phyloP scores from a whole-genome alignment of 2,888 invertebrate genomes.

The Hemistola chrysoprasaria region DNA sequence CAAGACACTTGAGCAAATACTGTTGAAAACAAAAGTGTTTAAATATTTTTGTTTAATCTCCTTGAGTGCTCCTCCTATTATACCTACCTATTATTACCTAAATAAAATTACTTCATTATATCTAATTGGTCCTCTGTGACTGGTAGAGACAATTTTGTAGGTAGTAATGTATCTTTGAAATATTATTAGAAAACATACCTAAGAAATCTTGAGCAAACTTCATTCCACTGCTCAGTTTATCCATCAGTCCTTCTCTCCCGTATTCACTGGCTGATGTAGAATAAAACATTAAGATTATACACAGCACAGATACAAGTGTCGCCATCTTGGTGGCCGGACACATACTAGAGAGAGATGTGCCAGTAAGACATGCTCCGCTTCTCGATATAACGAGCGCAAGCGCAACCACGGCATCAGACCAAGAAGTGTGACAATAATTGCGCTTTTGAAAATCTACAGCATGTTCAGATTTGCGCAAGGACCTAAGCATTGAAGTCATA shows the following conservation, averaged over 20 bases:
- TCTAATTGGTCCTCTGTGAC: too few relatives aligned
- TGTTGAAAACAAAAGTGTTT: too few relatives aligned
- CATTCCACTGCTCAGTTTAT: slow-evolving; percentile 64
- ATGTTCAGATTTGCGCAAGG: slow-evolving; percentile 32
- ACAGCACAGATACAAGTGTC: slow-evolving; percentile 48
- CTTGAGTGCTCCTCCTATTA: too few relatives aligned
- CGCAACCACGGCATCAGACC: slow-evolving; percentile 60
- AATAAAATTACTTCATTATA: too few relatives aligned
- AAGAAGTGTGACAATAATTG: slow-evolving; percentile 52
- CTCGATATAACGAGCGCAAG: slow-evolving; percentile 53
- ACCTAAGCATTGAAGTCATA: too few relatives aligned
- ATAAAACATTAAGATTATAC: slow-evolving; percentile 41
- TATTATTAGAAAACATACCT: slow-evolving; percentile 46
- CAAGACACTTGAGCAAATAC: too few relatives aligned
- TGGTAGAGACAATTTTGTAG: too few relatives aligned
- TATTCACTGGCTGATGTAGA: slow-evolving; percentile 43
- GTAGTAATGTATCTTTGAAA: not conserved
- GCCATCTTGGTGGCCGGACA: slow-evolving; percentile 60
- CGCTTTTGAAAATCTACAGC: slow-evolving; percentile 43
- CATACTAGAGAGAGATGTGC: slow-evolving; percentile 48
- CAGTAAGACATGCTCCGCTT: slow-evolving; percentile 54
- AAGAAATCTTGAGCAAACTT: slow-evolving; percentile 70
- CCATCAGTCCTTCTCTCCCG: slow-evolving; percentile 57
- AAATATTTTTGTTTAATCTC: too few relatives aligned
- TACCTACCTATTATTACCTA: too few relatives aligned